These are phyloP conservation scores for Salvator merianae DNA, from an alignment of 2,113 vertebrate genomes.

Conservation along the genomic window DNA sequence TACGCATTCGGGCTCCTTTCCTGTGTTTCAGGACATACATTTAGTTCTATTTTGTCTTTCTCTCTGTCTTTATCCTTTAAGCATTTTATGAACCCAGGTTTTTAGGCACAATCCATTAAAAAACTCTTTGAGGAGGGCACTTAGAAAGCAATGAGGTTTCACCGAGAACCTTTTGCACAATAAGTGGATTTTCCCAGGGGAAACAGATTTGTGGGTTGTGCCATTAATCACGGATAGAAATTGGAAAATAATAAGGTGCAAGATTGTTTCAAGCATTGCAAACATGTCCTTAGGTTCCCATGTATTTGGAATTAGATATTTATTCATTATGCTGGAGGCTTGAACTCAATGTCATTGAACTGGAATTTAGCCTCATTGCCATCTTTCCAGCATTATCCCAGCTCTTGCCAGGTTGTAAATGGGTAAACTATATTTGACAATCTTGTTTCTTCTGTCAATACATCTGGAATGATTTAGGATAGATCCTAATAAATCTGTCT, in stretches of 20 bases:
- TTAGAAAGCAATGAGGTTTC: not conserved
- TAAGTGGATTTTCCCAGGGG: not conserved
- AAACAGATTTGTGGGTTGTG: not conserved
- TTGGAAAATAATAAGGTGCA: conserved; percentile 57
- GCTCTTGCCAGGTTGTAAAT: not conserved
- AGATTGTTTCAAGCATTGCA: conserved; percentile 22
- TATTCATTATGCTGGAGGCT: not conserved
- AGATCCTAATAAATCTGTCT: not conserved
- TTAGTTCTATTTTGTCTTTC: conserved; percentile 38
- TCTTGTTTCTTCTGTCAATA: not conserved
- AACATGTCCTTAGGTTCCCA: conserved; percentile 31
- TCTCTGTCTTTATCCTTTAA: conserved; percentile 51
- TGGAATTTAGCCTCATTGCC: not conserved
- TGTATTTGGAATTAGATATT: conserved; percentile 4
- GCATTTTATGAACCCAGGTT: conserved; percentile 52
- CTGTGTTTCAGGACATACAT: conserved; percentile 48
- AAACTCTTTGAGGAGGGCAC: not conserved
- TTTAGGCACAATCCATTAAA: not conserved
- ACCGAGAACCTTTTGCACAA: not conserved
- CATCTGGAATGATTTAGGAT: not conserved
- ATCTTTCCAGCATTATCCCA: conserved; percentile 7
- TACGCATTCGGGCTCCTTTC: conserved; percentile 27
- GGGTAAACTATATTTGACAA: conserved; percentile 1
- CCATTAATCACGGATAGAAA: conserved; percentile 46
- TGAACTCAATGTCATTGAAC: conserved; percentile 2